A percentile compares a stretch with the other conserved stretches of the same genome.
These are phyloP conservation scores for Myotis vivesi DNA, from an alignment of 2,797 vertebrate genomes.

Conservation along the genomic window DNA sequence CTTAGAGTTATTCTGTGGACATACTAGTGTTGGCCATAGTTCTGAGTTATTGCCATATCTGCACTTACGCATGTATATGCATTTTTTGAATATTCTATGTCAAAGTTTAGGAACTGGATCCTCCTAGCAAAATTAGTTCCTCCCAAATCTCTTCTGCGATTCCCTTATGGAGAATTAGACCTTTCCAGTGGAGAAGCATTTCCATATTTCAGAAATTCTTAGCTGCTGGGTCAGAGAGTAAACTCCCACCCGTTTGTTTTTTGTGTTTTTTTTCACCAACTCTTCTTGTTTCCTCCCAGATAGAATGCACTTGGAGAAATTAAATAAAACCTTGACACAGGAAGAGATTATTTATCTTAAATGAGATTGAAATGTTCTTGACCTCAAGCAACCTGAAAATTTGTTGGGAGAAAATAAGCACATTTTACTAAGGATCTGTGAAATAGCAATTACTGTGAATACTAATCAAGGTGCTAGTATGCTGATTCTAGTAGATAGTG, in stretches of 20 bases:
- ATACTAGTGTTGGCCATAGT: background rate
- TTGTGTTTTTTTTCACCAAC: background rate
- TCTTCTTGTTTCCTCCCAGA: background rate
- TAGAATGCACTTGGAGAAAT: background rate
- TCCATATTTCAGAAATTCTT: background rate
- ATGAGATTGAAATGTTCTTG: conserved; percentile 39
- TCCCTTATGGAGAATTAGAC: background rate
- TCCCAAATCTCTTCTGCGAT: background rate
- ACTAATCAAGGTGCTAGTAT: conserved; percentile 70
- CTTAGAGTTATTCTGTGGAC: background rate
- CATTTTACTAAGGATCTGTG: conserved; percentile 58
- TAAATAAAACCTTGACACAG: background rate
- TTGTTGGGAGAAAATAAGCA: conserved; percentile 47
- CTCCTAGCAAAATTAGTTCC: background rate
- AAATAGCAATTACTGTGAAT: conserved; percentile 62
- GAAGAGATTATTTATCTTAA: background rate
- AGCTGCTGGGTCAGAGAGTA: background rate
- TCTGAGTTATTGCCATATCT: background rate
- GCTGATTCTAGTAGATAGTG: conserved; percentile 71
- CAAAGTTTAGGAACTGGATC: background rate
- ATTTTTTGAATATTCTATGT: background rate
- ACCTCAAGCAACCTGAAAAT: conserved; percentile 66
- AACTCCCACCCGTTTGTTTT: background rate
- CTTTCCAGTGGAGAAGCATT: background rate
- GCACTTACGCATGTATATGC: background rate